These are phyloP conservation scores for Nibea albiflora DNA, from an alignment of 2,113 vertebrate genomes.

Conservation along the genomic window DNA sequence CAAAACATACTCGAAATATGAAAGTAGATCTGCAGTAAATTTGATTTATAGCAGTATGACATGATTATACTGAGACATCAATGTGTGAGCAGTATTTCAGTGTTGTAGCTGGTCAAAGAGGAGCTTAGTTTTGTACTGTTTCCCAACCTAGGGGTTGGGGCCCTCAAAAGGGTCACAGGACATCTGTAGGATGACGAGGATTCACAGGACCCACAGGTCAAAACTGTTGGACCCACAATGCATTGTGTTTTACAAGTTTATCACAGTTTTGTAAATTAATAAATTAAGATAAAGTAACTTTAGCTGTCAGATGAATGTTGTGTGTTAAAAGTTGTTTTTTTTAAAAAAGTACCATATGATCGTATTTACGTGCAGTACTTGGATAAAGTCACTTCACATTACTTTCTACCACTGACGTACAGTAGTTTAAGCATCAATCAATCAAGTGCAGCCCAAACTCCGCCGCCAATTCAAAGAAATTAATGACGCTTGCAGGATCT, in stretches of 20 bases:
- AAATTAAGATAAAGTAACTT: not conserved
- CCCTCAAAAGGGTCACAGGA: not conserved
- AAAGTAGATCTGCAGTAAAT: not conserved
- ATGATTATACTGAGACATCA: not conserved
- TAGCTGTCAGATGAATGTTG: not conserved
- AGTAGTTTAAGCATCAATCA: conserved; percentile 1
- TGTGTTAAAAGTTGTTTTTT: not conserved
- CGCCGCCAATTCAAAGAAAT: not conserved
- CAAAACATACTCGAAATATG: too few relatives aligned
- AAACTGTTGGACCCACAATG: not conserved
- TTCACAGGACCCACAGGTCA: not conserved
- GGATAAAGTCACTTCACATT: not conserved
- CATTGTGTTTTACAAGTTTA: not conserved
- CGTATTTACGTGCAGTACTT: not conserved
- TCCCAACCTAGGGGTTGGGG: not conserved
- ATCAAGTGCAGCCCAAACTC: conserved; percentile 5
- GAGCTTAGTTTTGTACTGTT: not conserved
- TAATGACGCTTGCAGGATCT: not conserved
- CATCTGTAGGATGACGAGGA: not conserved
- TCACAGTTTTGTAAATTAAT: not conserved
- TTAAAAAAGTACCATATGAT: not conserved
- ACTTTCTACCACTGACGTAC: not conserved
- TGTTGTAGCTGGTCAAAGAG: too few relatives aligned
- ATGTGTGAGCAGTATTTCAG: not conserved
- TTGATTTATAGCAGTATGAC: not conserved